Percentiles rank a stretch among this genome's conserved stretches.
These are phyloP conservation scores for Listronotus oregonensis DNA, from an alignment of 1,140 invertebrate genomes.

Conservation along the genomic window DNA sequence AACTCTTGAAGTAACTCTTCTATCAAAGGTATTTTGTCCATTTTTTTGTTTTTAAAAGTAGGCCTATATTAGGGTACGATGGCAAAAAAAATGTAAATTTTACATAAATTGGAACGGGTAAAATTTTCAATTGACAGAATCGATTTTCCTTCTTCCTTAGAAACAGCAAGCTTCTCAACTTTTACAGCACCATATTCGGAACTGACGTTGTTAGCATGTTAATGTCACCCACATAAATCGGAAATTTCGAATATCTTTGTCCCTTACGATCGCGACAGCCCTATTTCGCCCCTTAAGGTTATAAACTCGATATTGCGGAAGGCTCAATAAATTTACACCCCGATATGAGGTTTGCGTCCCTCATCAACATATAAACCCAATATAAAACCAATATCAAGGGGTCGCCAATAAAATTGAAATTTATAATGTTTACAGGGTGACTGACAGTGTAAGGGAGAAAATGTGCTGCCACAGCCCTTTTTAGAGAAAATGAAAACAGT, in stretches of 20 bases:
- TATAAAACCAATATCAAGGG: constrained; percentile 26
- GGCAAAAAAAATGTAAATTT: too few species aligned
- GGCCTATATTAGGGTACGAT: too few species aligned
- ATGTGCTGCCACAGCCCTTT: too few species aligned
- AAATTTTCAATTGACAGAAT: too few species aligned
- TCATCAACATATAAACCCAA: constrained; percentile 31
- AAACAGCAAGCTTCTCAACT: too few species aligned
- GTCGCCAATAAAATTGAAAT: constrained; percentile 18
- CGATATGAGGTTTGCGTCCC: constrained; percentile 18
- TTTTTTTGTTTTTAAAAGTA: too few species aligned
- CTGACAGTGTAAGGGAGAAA: constrained; percentile 1
- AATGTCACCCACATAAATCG: constrained; percentile 22
- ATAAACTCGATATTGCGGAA: constrained; percentile 30
- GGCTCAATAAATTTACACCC: constrained; percentile 27
- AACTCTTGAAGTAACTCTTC: too few species aligned
- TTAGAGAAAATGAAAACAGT: too few species aligned
- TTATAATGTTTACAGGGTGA: constrained; percentile 8
- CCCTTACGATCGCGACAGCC: constrained; percentile 3
- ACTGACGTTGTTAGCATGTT: constrained; percentile 19
- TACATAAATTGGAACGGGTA: too few species aligned
- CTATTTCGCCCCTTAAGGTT: constrained; percentile 20
- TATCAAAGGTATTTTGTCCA: too few species aligned
- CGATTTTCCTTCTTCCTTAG: too few species aligned
- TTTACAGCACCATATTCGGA: not conserved
- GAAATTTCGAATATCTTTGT: constrained; percentile 19